Base-by-base conservation (phyloP, 2,797 vertebrate genomes). In the Neosilurus mollespiculum region DNA sequence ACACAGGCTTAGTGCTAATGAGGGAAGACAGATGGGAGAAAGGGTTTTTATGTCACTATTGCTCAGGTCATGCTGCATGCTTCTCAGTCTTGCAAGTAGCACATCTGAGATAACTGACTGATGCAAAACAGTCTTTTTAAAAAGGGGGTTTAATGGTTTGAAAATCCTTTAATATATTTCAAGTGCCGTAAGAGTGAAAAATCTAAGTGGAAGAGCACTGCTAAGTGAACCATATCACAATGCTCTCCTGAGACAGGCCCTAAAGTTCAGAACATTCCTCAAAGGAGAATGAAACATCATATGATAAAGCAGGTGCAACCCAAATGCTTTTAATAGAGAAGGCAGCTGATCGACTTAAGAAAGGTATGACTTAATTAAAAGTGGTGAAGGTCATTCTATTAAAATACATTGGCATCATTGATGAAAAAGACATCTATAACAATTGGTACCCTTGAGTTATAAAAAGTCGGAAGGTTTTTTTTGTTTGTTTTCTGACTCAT, bases 241-340 rank as follows among this genome's bases (percentile, higher is more conserved):
- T 49, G 37, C 16, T 81, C 53, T 66, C 58, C 12, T 56, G 71
- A 66, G 62, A 72, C 22, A 15, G 65, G 69, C 64, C 78, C 67
- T 24, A 14, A 78, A 78, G 54, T 84, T 86, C n/a, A 62, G 15
- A 65, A 80, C 18, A 67, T 34, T 82, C 56, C 83, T 80, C 62
- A 83, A 24, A 81, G 70, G 70, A 82, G 72, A 85, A 56, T 9
- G 9, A 86, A 79, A 86, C 53, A 66, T 87, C 88, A 87, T 78
- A 80, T 87, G 87, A 86, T 83, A 88, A 84, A 88, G 84, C 88
- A 88, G 87, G 85, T 89, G 87, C 84, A 86, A 82, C 71, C 54
- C 73, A 87, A 87, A 89, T 89, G 81, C 88, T 85, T 89, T 82
- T 85, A 87, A 86, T 88, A 86, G 85, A 81, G 62, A 83, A 85